A percentile compares a stretch with the other conserved stretches of the same genome.
These are phyloP conservation scores for Volucella bombylans DNA, from an alignment of 2,888 invertebrate species.

Conservation along the genomic window DNA sequence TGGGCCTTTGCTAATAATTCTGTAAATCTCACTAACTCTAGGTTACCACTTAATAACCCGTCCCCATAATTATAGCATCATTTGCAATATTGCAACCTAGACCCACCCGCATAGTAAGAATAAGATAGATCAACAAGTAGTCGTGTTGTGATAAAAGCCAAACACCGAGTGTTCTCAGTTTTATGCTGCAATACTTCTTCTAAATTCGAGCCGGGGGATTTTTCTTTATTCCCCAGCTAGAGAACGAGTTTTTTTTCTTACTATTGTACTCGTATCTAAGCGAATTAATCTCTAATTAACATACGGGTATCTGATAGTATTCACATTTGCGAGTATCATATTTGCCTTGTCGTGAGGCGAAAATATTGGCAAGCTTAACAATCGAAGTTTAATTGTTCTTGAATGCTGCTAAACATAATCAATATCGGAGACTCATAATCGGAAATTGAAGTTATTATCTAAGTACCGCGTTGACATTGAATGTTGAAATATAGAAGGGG, in stretches of 20 bases:
- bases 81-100: too few relatives aligned
- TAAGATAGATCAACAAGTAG: neutral
- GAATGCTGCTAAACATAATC: slow-evolving; percentile 5
- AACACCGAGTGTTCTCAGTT: neutral
- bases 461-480: slow-evolving; percentile 40
- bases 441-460: slow-evolving; percentile 56
- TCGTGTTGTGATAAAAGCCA: neutral
- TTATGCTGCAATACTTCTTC: neutral
- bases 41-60: too few relatives aligned
- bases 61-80: too few relatives aligned
- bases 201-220: neutral
- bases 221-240: neutral
- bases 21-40: too few relatives aligned
- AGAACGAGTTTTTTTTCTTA: slow-evolving; percentile 29
- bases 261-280: neutral
- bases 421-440: slow-evolving; percentile 34
- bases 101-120: too few relatives aligned
- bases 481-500: slow-evolving; percentile 14
- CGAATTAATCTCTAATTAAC: slow-evolving; percentile 29
- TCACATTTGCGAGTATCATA: too few relatives aligned
- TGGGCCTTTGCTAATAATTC: too few relatives aligned
- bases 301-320: neutral
- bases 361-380: slow-evolving; percentile 6
- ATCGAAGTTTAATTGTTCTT: slow-evolving; percentile 32
- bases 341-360: slow-evolving; percentile 6